These are phyloP conservation scores for Caradrina clavipalpis DNA, from an alignment of 2,888 invertebrate genomes.

Conservation along the genomic window DNA sequence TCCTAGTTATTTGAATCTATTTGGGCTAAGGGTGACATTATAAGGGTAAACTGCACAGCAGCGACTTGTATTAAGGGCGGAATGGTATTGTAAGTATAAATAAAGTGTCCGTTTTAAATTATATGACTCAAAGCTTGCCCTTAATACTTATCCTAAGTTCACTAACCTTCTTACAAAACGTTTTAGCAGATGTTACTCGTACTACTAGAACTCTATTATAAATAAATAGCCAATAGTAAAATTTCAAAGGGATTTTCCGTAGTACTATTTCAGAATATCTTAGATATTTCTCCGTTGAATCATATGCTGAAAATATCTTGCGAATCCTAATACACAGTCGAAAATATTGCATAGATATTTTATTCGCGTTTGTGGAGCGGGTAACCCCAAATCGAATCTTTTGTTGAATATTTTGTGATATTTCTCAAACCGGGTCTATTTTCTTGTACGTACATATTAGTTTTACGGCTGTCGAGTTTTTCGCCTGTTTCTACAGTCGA, in stretches of 20 bases:
- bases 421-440: constrained; percentile 23
- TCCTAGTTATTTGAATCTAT: constrained; percentile 12
- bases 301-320: constrained; percentile 27
- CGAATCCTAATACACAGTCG: constrained; percentile 10
- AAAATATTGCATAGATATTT: constrained; percentile 28
- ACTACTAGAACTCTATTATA: constrained; percentile 29
- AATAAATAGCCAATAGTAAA: constrained; percentile 28
- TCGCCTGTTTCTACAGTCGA: neutral
- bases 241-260: constrained; percentile 44
- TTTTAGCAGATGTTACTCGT: constrained; percentile 34
- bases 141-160: constrained; percentile 26
- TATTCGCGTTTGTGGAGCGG: constrained; percentile 14
- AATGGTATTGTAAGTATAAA: neutral
- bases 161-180: constrained; percentile 23
- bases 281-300: constrained; percentile 33
- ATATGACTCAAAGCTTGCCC: constrained; percentile 12
- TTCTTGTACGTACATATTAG: constrained; percentile 1
- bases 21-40: constrained; percentile 7
- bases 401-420: constrained; percentile 10
- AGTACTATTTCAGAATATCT: constrained; percentile 25
- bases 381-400: constrained; percentile 31
- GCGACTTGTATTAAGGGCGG: neutral
- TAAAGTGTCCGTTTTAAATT: constrained; percentile 8
- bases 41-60: neutral
- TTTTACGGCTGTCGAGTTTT: constrained; percentile 20